These are phyloP conservation scores for Solen grandis DNA, from an alignment of 1,140 invertebrate species.

Conservation along the genomic window DNA sequence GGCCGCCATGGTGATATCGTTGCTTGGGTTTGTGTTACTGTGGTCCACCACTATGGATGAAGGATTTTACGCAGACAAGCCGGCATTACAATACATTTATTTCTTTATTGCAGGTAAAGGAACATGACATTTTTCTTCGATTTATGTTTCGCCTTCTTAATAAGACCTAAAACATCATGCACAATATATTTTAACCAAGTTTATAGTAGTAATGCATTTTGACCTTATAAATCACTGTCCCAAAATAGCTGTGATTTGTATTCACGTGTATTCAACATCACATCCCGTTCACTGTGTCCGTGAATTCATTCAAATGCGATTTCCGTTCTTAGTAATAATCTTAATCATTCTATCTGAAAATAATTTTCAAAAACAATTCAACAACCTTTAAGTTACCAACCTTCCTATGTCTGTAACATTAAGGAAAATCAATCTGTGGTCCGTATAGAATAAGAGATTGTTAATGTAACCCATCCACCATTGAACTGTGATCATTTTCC, in stretches of 20 bases:
- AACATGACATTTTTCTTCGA: too few species aligned
- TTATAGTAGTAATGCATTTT: not conserved
- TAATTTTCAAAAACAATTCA: too few species aligned
- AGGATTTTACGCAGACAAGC: slow-evolving; percentile 62
- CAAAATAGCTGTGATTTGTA: not conserved
- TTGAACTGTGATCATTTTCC: too few species aligned
- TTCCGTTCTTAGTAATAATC: too few species aligned
- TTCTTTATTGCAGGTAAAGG: slow-evolving; percentile 68
- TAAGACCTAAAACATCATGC: not conserved
- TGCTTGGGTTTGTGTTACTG: slow-evolving; percentile 59
- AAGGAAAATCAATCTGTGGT: too few species aligned
- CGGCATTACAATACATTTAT: slow-evolving; percentile 67
- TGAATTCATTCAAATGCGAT: too few species aligned
- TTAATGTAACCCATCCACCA: too few species aligned
- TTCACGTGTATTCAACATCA: not conserved
- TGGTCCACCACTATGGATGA: slow-evolving; percentile 65
- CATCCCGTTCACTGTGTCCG: not conserved
- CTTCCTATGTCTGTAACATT: too few species aligned
- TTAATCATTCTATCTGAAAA: too few species aligned
- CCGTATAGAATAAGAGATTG: too few species aligned
- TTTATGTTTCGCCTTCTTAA: not conserved
- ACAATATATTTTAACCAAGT: not conserved
- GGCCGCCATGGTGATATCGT: slow-evolving; percentile 59
- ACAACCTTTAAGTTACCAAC: too few species aligned
- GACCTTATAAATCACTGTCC: not conserved